These are phyloP conservation scores for Synergus laeviventris DNA, from an alignment of 2,888 invertebrate species.

Conservation along the genomic window DNA sequence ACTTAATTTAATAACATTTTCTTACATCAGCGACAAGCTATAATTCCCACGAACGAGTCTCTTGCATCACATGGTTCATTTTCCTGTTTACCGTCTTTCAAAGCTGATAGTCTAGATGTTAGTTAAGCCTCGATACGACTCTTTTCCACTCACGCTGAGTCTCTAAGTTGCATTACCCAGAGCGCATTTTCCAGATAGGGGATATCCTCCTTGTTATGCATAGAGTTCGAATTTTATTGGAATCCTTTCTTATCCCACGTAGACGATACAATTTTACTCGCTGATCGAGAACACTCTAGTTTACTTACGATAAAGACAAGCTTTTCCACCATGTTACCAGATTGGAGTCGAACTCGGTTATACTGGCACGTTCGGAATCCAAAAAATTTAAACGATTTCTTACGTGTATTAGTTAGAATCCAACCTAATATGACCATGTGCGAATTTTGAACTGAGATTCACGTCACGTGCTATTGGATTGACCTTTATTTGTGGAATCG, in stretches of 20 bases:
- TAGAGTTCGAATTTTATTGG: slow-evolving; percentile 34
- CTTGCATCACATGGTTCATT: slow-evolving; percentile 53
- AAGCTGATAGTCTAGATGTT: slow-evolving; percentile 2
- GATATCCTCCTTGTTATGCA: slow-evolving; percentile 35
- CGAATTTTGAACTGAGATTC: neutral
- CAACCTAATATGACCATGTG: neutral
- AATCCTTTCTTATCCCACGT: slow-evolving; percentile 30
- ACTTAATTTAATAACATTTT: slow-evolving; percentile 65
- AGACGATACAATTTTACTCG: slow-evolving; percentile 34
- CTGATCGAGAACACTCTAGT: slow-evolving; percentile 7
- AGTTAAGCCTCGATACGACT: slow-evolving; percentile 11
- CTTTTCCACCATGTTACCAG: slow-evolving; percentile 4
- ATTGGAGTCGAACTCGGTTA: neutral
- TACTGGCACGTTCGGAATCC: neutral
- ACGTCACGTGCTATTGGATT: neutral
- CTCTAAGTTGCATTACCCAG: neutral
- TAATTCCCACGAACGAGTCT: slow-evolving; percentile 61
- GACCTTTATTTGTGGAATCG: neutral
- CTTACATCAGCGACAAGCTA: slow-evolving; percentile 56
- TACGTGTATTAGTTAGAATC: neutral
- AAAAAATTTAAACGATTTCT: neutral
- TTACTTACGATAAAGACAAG: slow-evolving; percentile 21
- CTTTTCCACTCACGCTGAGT: neutral
- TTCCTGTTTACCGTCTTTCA: slow-evolving; percentile 46
- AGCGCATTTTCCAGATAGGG: slow-evolving; percentile 14